phyloP scores from a whole-genome alignment of 2,113 vertebrate genomes.

The Pionites leucogaster region DNA sequence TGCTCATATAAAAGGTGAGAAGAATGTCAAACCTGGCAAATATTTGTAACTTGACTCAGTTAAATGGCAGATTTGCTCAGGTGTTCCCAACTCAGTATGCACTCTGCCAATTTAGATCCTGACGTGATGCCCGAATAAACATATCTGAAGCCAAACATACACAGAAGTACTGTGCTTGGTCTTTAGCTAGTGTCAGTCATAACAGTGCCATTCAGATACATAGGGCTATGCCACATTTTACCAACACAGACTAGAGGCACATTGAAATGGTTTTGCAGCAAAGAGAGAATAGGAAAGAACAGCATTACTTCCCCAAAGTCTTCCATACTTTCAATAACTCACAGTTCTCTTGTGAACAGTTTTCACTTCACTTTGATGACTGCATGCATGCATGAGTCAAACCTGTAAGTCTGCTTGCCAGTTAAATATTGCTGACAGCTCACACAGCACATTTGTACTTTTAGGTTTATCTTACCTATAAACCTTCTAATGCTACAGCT shows the following conservation, averaged over 20 bases:
- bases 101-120: neutral
- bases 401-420: neutral
- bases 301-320: neutral
- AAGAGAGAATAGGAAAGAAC: neutral
- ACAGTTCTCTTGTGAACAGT: neutral
- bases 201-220: neutral
- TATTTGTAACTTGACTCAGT: neutral
- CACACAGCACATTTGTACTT: neutral
- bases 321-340: neutral
- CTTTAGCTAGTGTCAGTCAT: neutral
- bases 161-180: neutral
- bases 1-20: neutral
- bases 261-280: neutral
- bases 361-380: slow-evolving; percentile 3
- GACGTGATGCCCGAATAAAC: neutral
- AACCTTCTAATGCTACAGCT: neutral
- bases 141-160: neutral
- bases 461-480: neutral
- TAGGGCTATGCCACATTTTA: neutral
- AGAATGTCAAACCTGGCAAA: neutral
- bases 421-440: neutral
- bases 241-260: neutral
- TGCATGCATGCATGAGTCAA: neutral
- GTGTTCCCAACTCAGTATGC: neutral
- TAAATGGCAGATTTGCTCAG: neutral